Conservation (phyloP, 2,888 invertebrate genomes). For the Dilophus febrilis region DNA sequence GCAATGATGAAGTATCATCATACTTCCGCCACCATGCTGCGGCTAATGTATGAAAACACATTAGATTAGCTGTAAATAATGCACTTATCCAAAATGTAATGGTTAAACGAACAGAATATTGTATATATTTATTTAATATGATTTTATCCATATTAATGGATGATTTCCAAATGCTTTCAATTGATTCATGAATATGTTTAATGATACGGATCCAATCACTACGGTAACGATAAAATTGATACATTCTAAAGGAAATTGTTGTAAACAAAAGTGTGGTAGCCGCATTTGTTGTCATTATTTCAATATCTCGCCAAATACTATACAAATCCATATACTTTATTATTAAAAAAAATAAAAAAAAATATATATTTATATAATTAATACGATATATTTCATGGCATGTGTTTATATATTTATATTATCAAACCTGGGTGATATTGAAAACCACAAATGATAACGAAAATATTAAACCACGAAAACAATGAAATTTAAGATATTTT, state of each 20-base stretch:
- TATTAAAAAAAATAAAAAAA: no score
- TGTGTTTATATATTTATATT: no score
- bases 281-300: slow-evolving; percentile 6
- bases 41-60: slow-evolving; percentile 6
- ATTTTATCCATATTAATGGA: background rate
- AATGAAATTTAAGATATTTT: no score
- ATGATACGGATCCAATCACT: slow-evolving; percentile 1
- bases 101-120: slow-evolving; percentile 5
- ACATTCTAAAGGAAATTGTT: slow-evolving; percentile 6
- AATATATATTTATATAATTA: no score
- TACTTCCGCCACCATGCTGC: no score
- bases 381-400: no score
- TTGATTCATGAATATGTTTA: background rate
- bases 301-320: slow-evolving; percentile 3
- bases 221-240: slow-evolving; percentile 7
- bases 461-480: no score
- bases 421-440: no score
- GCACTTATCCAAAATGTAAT: slow-evolving; percentile 3
- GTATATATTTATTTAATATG: slow-evolving; percentile 1
- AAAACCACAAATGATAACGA: no score
- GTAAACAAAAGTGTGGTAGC: slow-evolving; percentile 7
- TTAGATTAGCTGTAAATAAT: slow-evolving; percentile 5
- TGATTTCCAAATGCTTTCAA: background rate
- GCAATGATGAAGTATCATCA: no score
- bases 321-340: slow-evolving; percentile 6